These are phyloP conservation scores for Eupeodes latifasciatus DNA, from an alignment of 2,888 invertebrate genomes.

Conservation along the genomic window DNA sequence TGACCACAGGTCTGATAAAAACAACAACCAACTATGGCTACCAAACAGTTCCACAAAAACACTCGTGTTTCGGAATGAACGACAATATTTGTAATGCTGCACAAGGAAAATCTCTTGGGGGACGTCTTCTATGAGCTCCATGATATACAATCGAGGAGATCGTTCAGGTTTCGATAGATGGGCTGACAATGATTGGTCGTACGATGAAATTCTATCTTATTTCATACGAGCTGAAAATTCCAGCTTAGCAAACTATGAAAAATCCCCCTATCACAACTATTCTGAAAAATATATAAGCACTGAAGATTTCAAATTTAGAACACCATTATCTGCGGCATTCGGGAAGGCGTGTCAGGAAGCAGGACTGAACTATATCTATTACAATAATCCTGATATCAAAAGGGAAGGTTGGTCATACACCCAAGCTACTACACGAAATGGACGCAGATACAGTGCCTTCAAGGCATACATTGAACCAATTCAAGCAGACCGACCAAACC, in stretches of 20 bases:
- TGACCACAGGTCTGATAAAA: conserved; percentile 80
- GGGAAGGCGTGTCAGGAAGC: conserved; percentile 87
- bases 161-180: conserved; percentile 89
- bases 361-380: conserved; percentile 89
- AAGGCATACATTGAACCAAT: conserved; percentile 87
- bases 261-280: conserved; percentile 86
- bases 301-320: conserved; percentile 86
- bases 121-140: conserved; percentile 87
- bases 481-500: conserved; percentile 80
- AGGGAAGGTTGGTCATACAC: conserved; percentile 87
- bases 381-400: conserved; percentile 86
- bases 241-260: conserved; percentile 83
- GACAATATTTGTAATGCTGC: conserved; percentile 84
- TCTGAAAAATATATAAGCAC: conserved; percentile 86
- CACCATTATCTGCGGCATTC: conserved; percentile 85
- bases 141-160: conserved; percentile 91
- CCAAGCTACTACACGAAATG: conserved; percentile 86
- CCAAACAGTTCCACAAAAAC: conserved; percentile 87
- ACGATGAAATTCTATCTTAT: conserved; percentile 86
- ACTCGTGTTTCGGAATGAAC: conserved; percentile 85
- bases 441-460: conserved; percentile 88
- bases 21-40: conserved; percentile 89
- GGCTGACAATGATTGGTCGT: conserved; percentile 90
- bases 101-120: conserved; percentile 86
- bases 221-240: conserved; percentile 86